Evolutionary conservation across 1,140 invertebrate genomes (phyloP).

Genomic region (Dreissena rostriformis): DNA sequence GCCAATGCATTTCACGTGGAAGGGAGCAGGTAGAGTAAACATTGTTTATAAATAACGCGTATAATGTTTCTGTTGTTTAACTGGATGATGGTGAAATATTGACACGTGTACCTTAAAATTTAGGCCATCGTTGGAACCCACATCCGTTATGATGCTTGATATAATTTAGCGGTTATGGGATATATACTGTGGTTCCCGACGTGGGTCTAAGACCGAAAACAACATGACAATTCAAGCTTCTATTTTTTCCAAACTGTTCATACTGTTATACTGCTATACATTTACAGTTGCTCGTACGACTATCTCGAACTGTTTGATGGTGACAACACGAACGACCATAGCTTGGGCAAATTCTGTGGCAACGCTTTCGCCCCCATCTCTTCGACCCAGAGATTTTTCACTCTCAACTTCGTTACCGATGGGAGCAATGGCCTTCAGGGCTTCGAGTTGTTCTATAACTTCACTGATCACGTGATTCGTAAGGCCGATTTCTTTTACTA

Average conservation of each 20-base stretch:
- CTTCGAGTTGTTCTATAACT: slow-evolving; percentile 45
- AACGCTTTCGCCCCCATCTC: slow-evolving; percentile 28
- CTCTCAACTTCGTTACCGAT: slow-evolving; percentile 29
- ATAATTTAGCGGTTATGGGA: no score
- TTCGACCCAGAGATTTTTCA: slow-evolving; percentile 24
- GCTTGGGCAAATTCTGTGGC: slow-evolving; percentile 42
- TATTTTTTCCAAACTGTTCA: neutral
- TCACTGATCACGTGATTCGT: slow-evolving; percentile 26
- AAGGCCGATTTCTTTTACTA: neutral
- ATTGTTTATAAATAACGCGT: no score
- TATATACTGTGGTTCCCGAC: no score
- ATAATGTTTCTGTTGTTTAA: no score
- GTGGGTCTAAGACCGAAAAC: no score
- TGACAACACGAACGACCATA: neutral
- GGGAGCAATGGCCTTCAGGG: neutral
- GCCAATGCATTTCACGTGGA: slow-evolving; percentile 24
- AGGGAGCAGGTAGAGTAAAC: neutral
- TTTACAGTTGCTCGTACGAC: slow-evolving; percentile 23
- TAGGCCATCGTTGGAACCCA: no score
- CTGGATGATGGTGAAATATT: no score
- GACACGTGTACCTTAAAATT: no score
- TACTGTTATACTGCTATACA: neutral
- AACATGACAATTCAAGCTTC: no score
- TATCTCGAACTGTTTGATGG: slow-evolving; percentile 39
- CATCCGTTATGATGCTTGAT: no score